A percentile compares a stretch with the other conserved stretches of the same genome.
Evolutionary conservation across 2,888 invertebrate species (phyloP).

Genomic region (Apotomis turbidana): DNA sequence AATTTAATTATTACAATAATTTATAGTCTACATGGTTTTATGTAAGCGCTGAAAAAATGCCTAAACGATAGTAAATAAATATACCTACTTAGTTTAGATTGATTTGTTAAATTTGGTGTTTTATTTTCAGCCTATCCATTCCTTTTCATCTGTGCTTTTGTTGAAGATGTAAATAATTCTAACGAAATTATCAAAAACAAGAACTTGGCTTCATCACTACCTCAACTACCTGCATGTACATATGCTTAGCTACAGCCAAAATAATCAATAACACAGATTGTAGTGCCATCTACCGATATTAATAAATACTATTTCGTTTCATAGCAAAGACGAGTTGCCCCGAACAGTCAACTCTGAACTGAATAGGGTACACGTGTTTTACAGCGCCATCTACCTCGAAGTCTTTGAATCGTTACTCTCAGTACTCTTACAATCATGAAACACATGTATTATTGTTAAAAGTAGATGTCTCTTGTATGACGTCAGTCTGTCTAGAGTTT

Average conservation of each 20-base stretch:
- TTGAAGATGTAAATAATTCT: background rate
- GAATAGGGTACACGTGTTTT: background rate
- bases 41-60: slow-evolving; percentile 70
- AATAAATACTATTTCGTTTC: slow-evolving; percentile 3
- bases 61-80: slow-evolving; percentile 61
- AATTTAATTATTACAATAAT: slow-evolving; percentile 32
- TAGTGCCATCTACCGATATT: slow-evolving; percentile 25
- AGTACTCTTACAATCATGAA: background rate
- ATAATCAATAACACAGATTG: background rate
- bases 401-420: background rate
- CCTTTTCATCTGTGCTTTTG: no score
- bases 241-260: background rate
- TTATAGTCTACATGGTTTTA: slow-evolving; percentile 50
- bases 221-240: background rate
- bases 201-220: slow-evolving; percentile 6
- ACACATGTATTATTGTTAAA: background rate
- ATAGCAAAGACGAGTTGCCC: background rate
- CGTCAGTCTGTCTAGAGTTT: background rate
- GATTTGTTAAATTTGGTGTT: slow-evolving; percentile 55
- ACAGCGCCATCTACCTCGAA: background rate
- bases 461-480: slow-evolving; percentile 20
- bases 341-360: no score
- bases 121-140: slow-evolving; percentile 26
- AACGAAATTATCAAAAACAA: background rate
- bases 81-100: slow-evolving; percentile 54